Evolutionary conservation across 35 echinoderm and acorn worm genomes (phyloP), one percentile per base, ranked within the genome.

Genomic region (Apostichopus japonicus): DNA sequence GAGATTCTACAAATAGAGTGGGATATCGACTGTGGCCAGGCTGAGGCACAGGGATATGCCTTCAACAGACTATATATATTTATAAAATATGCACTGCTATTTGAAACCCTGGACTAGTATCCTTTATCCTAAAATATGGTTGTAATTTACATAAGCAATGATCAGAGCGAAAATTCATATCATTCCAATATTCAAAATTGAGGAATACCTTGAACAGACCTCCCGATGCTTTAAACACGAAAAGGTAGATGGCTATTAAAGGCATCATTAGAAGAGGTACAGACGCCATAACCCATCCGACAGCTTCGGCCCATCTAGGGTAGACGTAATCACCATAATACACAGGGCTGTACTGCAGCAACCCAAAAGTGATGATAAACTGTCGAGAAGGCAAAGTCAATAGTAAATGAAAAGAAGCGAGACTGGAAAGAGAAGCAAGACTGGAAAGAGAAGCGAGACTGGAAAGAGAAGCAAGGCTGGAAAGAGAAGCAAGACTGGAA

Each of bases 211-310:
- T 54, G 15, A 92, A 4, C 4, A 92, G 23, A 23, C 79, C 87
- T 53, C 96, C 96, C 73, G 92, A 86, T 23, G 94, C 77, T 21
- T 79, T 84, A 23, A 90, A 90, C 63, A 87, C 44, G 23, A 78
- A 84, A 24, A 91, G 91, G 9, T 88, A 51, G 65, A 98, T 56
- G 90, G 95, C 93, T 24, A 93, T 91, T 14, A 98, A 24, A 16
- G 96, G 96, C 44, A 96, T 95, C 91, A 92, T 95, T 24, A 93
- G 2, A 1, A 95, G 73, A 5, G 94, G 86, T 0, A 87, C 78
- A 0, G 93, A n/a, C 6, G 94, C 93, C 87, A 98, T 94, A 17
- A 98, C 62, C 96, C 96, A 98, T 19, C 94, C 96, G 1, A 98
- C 13, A 19, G 83, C 90, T 55, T 98, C 96, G 53, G 93, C 90